A percentile compares a stretch with the other conserved stretches of the same genome.
These are phyloP conservation scores for Gymnocypris eckloni DNA, from an alignment of 2,797 vertebrate genomes.

Conservation along the genomic window DNA sequence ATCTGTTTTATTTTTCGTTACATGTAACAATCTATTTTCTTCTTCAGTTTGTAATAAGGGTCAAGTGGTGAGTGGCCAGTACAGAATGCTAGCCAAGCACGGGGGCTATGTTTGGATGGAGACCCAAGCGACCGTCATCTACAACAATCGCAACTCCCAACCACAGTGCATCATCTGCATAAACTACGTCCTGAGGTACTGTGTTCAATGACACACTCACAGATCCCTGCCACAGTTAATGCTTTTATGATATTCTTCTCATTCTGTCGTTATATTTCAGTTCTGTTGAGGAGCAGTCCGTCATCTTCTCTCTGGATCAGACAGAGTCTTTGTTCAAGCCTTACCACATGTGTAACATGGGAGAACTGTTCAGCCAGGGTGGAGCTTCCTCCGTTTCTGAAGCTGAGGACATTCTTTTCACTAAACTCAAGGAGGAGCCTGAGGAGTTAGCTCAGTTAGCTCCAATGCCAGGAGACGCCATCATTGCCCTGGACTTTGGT, in stretches of 20 bases:
- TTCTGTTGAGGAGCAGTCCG: constrained; percentile 84
- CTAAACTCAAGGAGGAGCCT: constrained; percentile 86
- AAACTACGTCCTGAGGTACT: constrained; percentile 93
- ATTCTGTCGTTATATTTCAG: constrained; percentile 65
- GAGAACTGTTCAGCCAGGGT: constrained; percentile 67
- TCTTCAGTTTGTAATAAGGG: constrained; percentile 90
- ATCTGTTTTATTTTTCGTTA: too few species aligned
- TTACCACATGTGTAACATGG: constrained; percentile 70
- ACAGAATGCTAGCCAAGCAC: constrained; percentile 92
- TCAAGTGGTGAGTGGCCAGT: constrained; percentile 91
- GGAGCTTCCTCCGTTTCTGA: constrained; percentile 63
- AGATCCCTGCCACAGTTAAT: background rate
- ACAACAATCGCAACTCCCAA: constrained; percentile 84
- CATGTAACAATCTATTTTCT: constrained; percentile 5
- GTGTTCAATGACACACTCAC: background rate
- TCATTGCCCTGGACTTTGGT: constrained; percentile 89
- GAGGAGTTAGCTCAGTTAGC: constrained; percentile 85
- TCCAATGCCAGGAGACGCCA: constrained; percentile 85
- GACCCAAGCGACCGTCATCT: constrained; percentile 92
- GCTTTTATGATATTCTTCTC: background rate
- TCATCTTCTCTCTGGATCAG: constrained; percentile 89
- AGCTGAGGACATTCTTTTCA: constrained; percentile 80
- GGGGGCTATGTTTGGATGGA: constrained; percentile 96
- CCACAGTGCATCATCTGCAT: constrained; percentile 92
- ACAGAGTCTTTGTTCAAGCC: constrained; percentile 86